Evolutionary conservation across 2,888 invertebrate genomes (phyloP).

Genomic region (Phrixothrix hirtus): DNA sequence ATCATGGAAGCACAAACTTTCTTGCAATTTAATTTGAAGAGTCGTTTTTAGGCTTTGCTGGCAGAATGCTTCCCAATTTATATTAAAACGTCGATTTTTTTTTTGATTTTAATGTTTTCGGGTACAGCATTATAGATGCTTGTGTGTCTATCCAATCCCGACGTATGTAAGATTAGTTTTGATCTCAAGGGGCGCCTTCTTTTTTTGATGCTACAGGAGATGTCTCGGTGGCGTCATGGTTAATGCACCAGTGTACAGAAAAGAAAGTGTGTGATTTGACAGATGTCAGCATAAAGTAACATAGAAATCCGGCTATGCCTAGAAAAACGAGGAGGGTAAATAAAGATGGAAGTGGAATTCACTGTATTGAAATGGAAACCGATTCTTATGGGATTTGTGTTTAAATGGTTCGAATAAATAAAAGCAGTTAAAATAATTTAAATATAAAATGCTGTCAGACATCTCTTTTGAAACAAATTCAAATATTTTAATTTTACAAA

Average conservation of each 20-base stretch:
- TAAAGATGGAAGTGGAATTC: slow-evolving; percentile 30
- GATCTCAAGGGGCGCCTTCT: slow-evolving; percentile 8
- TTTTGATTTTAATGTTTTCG: too few relatives aligned
- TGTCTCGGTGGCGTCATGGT: slow-evolving; percentile 16
- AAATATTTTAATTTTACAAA: too few relatives aligned
- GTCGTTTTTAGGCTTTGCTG: too few relatives aligned
- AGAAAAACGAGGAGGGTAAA: slow-evolving; percentile 26
- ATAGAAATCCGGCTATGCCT: slow-evolving; percentile 24
- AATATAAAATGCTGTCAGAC: too few relatives aligned
- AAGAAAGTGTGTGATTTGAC: slow-evolving; percentile 30
- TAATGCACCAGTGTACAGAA: slow-evolving; percentile 21
- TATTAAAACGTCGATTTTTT: too few relatives aligned
- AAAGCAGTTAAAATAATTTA: background rate
- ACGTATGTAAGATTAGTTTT: slow-evolving; percentile 12
- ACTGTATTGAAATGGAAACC: slow-evolving; percentile 31
- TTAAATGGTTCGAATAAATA: slow-evolving; percentile 18
- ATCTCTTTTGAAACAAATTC: too few relatives aligned
- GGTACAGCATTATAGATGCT: too few relatives aligned
- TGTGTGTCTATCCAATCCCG: background rate
- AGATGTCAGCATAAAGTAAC: slow-evolving; percentile 27
- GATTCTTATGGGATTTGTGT: slow-evolving; percentile 31
- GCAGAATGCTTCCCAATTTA: too few relatives aligned
- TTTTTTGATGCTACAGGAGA: slow-evolving; percentile 16
- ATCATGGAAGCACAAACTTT: too few relatives aligned
- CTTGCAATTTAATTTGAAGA: too few relatives aligned